Evolutionary conservation across 2,113 vertebrate genomes (phyloP), one percentile per base, ranked within the genome.

Genomic region (Sander lucioperca): DNA sequence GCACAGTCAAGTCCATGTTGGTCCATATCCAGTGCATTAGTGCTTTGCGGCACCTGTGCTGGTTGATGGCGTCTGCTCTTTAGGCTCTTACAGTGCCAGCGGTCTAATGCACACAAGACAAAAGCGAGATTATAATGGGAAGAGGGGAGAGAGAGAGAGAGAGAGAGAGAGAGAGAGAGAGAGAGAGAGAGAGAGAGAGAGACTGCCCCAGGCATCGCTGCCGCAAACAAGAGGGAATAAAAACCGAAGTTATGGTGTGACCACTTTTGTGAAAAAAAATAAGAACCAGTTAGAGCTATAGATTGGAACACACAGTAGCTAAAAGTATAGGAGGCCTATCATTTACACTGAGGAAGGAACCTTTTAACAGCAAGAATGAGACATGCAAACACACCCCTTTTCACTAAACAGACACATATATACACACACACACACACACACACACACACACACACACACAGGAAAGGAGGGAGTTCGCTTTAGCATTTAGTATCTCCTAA

Each of bases 51-150:
- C 79, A 85, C 80, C 72, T 87, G 76, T 39, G 47, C 59, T 70
- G 47, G 48, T 72, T 48, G 71, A 80, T 6, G 5, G 76, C 30
- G 14, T 43, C 13, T 7, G 61, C 62, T 69, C 74, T 82, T 81
- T 33, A n/a, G 53, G 56, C 79, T 74, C 57, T 64, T 25, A 27
- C 23, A 62, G n/a, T 19, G 66, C 68, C 51, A 62, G 75, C 25
- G 58, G 63, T 65, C 86, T 70, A 88, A 90, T 88, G 78, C 78
- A 76, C n/a, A 16, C 74, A 50, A 88, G 68, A 91, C 78, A 90
- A 88, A 88, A 80, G 61, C 77, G 11, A 84, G 74, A 86, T 89
- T 77, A 89, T 47, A 25, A 33, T 48, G 43, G 45, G 48, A 78
- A 62, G 63, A 47, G 23, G 54, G 16, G 47, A 23, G 13, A 18